phyloP scores from a whole-genome alignment of 2,888 invertebrate genomes.

The Aphrophora alni region DNA sequence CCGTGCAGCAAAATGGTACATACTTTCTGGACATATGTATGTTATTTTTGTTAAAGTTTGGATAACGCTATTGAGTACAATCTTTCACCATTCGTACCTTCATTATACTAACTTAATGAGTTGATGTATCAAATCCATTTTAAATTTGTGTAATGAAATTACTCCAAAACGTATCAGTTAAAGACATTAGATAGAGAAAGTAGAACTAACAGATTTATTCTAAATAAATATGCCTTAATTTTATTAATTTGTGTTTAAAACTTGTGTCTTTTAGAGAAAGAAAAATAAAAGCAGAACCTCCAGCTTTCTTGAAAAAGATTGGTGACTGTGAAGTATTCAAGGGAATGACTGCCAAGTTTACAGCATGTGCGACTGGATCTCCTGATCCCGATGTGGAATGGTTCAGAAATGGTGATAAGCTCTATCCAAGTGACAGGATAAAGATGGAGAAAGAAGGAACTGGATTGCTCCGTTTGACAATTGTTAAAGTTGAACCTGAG shows the following conservation, averaged over 20 bases:
- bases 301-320: conserved; percentile 87
- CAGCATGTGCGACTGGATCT: conserved; percentile 86
- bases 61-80: too few relatives aligned
- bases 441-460: conserved; percentile 83
- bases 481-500: conserved; percentile 74
- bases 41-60: too few relatives aligned
- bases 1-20: too few relatives aligned
- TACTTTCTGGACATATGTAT: too few relatives aligned
- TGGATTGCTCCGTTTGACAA: conserved; percentile 80
- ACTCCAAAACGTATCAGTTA: too few relatives aligned
- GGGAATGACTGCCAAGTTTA: conserved; percentile 90
- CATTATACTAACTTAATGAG: too few relatives aligned
- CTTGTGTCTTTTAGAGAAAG: conserved; percentile 62
- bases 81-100: too few relatives aligned
- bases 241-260: background rate
- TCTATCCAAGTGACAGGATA: conserved; percentile 83
- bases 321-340: conserved; percentile 87
- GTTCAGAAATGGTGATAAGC: conserved; percentile 79
- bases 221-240: too few relatives aligned
- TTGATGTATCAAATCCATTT: too few relatives aligned
- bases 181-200: too few relatives aligned
- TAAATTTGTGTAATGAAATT: too few relatives aligned
- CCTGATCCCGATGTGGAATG: conserved; percentile 90
- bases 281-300: conserved; percentile 79
- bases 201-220: too few relatives aligned